Percentiles rank a stretch among this genome's conserved stretches.
Evolutionary conservation across 30 jellyfish, hydroid and myxozoan genomes (phyloP).

Genomic region (Pelagia noctiluca): DNA sequence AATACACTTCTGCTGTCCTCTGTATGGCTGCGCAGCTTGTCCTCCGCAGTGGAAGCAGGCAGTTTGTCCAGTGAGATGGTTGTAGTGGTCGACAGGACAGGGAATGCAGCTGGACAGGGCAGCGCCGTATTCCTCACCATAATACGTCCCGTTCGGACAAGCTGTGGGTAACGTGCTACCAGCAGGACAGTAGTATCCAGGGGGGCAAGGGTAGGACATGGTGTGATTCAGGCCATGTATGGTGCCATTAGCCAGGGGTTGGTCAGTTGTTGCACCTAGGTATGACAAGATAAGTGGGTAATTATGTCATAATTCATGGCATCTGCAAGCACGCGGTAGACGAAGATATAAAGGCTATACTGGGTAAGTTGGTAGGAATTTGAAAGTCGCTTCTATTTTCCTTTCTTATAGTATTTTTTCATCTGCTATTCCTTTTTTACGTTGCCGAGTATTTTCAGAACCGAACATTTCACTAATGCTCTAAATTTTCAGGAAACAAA

Average conservation of each 20-base stretch:
- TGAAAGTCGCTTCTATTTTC: no score
- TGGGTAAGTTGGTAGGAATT: no score
- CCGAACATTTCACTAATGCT: no score
- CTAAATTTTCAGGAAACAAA: no score
- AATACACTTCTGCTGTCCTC: conserved; percentile 80
- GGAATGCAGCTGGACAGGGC: conserved; percentile 69
- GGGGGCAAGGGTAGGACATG: conserved; percentile 94
- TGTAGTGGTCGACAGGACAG: conserved; percentile 80
- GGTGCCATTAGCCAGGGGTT: conserved; percentile 79
- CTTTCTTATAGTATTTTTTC: no score
- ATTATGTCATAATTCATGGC: no score
- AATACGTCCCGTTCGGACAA: conserved; percentile 89
- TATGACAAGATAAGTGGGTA: no score
- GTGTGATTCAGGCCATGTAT: conserved; percentile 81
- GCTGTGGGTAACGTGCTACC: conserved; percentile 83
- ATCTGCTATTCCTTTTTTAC: no score
- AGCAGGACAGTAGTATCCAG: conserved; percentile 87
- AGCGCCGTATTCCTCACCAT: conserved; percentile 59
- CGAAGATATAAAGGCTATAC: no score
- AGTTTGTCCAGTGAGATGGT: conserved; percentile 84
- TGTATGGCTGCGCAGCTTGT: conserved; percentile 82
- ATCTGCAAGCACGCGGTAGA: no score
- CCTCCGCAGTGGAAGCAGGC: conserved; percentile 95
- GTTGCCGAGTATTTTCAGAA: no score
- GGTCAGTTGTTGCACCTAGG: conserved; percentile 90